Conservation (phyloP, 2,888 invertebrate species). For the Arctia plantaginis region DNA sequence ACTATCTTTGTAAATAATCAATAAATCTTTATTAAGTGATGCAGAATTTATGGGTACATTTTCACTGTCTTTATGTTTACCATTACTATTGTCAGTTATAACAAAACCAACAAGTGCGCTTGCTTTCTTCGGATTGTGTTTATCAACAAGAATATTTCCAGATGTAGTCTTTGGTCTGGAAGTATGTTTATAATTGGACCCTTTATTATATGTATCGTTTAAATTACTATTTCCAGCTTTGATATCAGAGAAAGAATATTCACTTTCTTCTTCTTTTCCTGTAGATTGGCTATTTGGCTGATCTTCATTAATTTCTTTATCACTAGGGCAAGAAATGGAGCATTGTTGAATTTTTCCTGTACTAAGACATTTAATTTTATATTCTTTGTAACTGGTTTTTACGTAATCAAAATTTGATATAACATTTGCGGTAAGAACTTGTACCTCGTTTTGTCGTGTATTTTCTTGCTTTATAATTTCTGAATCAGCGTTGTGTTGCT, state of each 20-base stretch:
- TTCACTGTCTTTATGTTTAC: slow-evolving; percentile 34
- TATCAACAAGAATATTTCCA: slow-evolving; percentile 32
- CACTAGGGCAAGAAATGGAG: slow-evolving; percentile 59
- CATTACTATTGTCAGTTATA: slow-evolving; percentile 36
- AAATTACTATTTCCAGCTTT: slow-evolving; percentile 46
- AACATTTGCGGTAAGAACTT: slow-evolving; percentile 65
- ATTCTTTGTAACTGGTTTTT: slow-evolving; percentile 65
- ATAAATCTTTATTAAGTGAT: slow-evolving; percentile 65
- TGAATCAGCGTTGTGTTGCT: slow-evolving; percentile 24
- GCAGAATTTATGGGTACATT: slow-evolving; percentile 40
- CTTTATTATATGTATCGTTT: slow-evolving; percentile 67
- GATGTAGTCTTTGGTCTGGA: slow-evolving; percentile 51
- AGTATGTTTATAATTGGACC: slow-evolving; percentile 55
- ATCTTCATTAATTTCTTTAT: slow-evolving; percentile 40
- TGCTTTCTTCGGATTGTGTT: slow-evolving; percentile 38
- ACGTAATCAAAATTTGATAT: slow-evolving; percentile 65
- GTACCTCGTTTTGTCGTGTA: slow-evolving; percentile 63
- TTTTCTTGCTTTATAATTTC: slow-evolving; percentile 40
- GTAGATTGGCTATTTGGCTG: slow-evolving; percentile 7
- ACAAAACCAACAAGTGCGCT: slow-evolving; percentile 45
- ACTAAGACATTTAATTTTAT: slow-evolving; percentile 68
- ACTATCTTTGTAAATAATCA: slow-evolving; percentile 72
- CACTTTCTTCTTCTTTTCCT: slow-evolving; percentile 23
- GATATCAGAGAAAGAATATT: slow-evolving; percentile 21
- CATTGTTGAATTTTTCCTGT: slow-evolving; percentile 64